Base-by-base conservation (phyloP, 2,113 vertebrate species). In the Loxodonta africana region DNA sequence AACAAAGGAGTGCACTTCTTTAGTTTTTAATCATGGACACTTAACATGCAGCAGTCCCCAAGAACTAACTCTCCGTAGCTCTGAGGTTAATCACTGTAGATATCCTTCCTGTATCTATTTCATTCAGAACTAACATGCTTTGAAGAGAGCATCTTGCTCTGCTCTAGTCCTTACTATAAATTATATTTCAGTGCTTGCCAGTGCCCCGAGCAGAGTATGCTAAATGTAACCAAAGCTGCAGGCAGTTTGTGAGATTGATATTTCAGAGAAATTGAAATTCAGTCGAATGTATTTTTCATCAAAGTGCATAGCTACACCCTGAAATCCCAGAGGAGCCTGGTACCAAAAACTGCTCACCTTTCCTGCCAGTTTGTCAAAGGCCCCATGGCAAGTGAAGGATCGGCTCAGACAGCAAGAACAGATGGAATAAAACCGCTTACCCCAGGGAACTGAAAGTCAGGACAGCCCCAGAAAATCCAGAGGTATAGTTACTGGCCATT, bases 261-360 rank as follows among this genome's bases (percentile, higher is more conserved):
- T 73, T 91, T 81, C 18, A 91, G 78, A 95, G 80, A 91, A 91
- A 97, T 26, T 71, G 44, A 94, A 91, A 96, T 88, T 83, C 26
- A 89, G 41, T 48, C 15, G 0, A 21, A 94, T 92, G 60, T 37
- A n/a, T 28, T 73, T 46, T 95, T 76, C 51, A 94, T 88, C 15
- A 37, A 60, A 87, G 62, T 33, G 7, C 12, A 90, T 14, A 83
- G 26, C 69, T 76, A 12, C 33, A 10, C n/a, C 26, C n/a, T 91
- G 21, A 30, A 37, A 69, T 63, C 53, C 8, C 2, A 84, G 48
- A 81, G 62, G n/a, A 77, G 48, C 5, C 2, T 33, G 25, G n/a
- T 21, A 15, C 60, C 28, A 48, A 8, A 90, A 62, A 30, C 12
- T 44, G 10, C 26, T 90, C 57, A 60, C 2, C 44, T 30, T 83